Evolutionary conservation across 2,113 vertebrate genomes (phyloP).

Genomic region (Hypocryptadius cinnamomeus): DNA sequence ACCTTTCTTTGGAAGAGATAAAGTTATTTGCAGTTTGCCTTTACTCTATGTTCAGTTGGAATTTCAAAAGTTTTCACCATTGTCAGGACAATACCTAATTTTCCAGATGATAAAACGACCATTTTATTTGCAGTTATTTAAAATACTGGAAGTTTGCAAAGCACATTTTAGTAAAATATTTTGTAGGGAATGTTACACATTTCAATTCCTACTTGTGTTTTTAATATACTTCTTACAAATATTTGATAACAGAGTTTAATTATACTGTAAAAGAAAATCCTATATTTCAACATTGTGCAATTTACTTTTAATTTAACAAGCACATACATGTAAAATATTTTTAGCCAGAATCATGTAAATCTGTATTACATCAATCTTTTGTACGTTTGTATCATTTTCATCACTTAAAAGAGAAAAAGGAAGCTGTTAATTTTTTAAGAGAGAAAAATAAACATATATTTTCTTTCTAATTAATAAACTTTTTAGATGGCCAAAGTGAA

Average conservation of each 20-base stretch:
- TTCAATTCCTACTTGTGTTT: constrained; percentile 5
- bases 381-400: background rate
- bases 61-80: background rate
- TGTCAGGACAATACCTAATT: background rate
- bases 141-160: background rate
- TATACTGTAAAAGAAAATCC: constrained; percentile 11
- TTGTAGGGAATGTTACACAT: background rate
- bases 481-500: background rate
- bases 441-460: background rate
- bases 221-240: constrained; percentile 24
- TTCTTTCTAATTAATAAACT: background rate
- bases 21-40: background rate
- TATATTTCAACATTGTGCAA: constrained; percentile 11
- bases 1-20: background rate
- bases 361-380: background rate
- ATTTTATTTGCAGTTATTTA: background rate
- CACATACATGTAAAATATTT: background rate
- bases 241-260: constrained; percentile 36
- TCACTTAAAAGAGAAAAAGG: background rate
- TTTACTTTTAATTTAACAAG: constrained; percentile 40
- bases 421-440: background rate
- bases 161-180: background rate
- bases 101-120: background rate
- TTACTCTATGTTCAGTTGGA: background rate
- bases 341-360: background rate